Conservation (phyloP, 2,888 invertebrate species). For the Psylliodes chrysocephalus region DNA sequence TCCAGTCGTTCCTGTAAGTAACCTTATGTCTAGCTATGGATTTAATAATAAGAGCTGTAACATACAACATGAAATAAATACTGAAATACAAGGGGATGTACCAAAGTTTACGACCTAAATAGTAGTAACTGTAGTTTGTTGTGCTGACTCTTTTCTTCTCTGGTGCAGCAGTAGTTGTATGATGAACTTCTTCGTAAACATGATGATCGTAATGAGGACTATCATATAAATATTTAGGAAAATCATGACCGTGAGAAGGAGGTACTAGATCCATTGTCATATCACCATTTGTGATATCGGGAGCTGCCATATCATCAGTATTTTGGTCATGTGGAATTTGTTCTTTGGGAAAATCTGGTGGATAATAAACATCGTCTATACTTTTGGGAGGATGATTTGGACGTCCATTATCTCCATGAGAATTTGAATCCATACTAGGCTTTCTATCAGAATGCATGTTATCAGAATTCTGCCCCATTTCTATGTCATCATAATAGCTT, state of each 20-base stretch:
- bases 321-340: conserved; percentile 25
- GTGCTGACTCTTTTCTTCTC: conserved; percentile 71
- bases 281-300: conserved; percentile 24
- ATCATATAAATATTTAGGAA: conserved; percentile 62
- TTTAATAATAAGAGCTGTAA: conserved; percentile 77
- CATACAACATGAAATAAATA: conserved; percentile 76
- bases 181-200: conserved; percentile 61
- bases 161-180: conserved; percentile 64
- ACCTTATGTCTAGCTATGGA: conserved; percentile 80
- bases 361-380: conserved; percentile 49
- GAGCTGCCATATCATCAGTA: conserved; percentile 12
- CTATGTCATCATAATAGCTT: conserved; percentile 26
- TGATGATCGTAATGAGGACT: conserved; percentile 60
- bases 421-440: not conserved
- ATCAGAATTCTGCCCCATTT: conserved; percentile 30
- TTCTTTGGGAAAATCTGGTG: conserved; percentile 45
- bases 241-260: conserved; percentile 55
- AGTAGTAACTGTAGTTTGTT: conserved; percentile 77
- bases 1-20: conserved; percentile 68
- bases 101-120: conserved; percentile 79
- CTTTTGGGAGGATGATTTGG: conserved; percentile 49
- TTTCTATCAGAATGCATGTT: not conserved
- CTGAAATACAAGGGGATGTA: conserved; percentile 81
- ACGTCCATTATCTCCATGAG: conserved; percentile 34
- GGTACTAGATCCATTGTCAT: conserved; percentile 61